A percentile compares a stretch with the other conserved stretches of the same genome.
Conservation (phyloP, 2,797 vertebrate genomes). For the Sarcoramphus papa region DNA sequence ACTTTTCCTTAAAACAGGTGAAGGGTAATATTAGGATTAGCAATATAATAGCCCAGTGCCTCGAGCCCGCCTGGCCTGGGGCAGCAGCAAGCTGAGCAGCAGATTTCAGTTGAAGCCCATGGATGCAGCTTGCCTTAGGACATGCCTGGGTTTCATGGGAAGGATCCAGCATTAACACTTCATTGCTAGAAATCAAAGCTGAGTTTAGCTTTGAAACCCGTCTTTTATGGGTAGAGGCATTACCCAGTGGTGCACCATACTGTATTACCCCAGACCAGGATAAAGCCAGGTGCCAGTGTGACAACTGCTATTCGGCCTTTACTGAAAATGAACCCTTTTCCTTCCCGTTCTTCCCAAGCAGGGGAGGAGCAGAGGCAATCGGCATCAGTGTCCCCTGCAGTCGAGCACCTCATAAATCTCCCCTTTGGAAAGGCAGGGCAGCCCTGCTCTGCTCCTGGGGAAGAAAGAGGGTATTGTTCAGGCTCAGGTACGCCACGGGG, state of each 20-base stretch:
- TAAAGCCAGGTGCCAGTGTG: background rate
- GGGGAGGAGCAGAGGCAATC: background rate
- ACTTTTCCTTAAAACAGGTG: background rate
- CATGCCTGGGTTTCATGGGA: background rate
- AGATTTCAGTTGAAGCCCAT: background rate
- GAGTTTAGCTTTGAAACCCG: background rate
- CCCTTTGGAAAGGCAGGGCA: background rate
- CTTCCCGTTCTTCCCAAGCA: background rate
- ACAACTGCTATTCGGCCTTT: background rate
- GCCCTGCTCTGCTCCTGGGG: rapidly evolving
- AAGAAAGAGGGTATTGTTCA: constrained; percentile 34
- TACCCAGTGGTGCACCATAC: background rate
- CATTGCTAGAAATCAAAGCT: background rate
- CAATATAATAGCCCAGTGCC: background rate
- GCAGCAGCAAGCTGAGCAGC: background rate
- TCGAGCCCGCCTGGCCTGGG: background rate
- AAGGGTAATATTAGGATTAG: background rate
- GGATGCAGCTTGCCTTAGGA: background rate
- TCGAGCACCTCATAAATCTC: constrained; percentile 28
- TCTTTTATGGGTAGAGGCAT: background rate
- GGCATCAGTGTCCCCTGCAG: background rate
- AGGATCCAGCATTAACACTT: background rate
- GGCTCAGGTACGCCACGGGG: background rate
- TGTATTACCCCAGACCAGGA: background rate
- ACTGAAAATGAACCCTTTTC: background rate